A percentile compares a stretch with the other conserved stretches of the same genome.
Conservation (phyloP, 2,113 vertebrate species). For the Tetraodon nigroviridis region DNA sequence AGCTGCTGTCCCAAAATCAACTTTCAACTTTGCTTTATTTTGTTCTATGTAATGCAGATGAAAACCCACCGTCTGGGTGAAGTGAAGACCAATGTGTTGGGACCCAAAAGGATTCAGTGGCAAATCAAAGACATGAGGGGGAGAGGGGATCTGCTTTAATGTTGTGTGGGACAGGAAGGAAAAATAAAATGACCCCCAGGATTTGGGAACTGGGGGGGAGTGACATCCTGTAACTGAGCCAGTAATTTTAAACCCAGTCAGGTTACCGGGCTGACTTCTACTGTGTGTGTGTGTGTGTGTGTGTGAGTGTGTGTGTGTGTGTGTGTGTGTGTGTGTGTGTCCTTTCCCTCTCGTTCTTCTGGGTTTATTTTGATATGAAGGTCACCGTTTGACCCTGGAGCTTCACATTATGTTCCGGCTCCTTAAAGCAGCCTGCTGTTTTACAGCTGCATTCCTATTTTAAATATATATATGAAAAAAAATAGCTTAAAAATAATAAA, state of each 20-base stretch:
- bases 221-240: slow-evolving; percentile 64
- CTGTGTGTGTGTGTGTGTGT: slow-evolving; percentile 20
- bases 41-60: neutral
- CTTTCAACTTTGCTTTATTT: slow-evolving; percentile 6
- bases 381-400: too few species aligned
- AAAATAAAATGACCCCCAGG: slow-evolving; percentile 42
- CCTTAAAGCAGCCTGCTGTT: neutral
- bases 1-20: slow-evolving; percentile 15
- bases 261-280: slow-evolving; percentile 59
- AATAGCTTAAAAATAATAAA: too few species aligned
- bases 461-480: too few species aligned
- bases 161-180: neutral
- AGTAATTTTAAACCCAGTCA: slow-evolving; percentile 55
- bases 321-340: too few species aligned
- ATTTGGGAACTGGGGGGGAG: slow-evolving; percentile 38
- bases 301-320: neutral
- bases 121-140: slow-evolving; percentile 25
- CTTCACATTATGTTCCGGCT: neutral
- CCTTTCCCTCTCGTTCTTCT: too few species aligned
- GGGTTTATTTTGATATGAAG: too few species aligned
- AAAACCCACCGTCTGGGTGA: neutral
- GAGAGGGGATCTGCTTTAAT: neutral
- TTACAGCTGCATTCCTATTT: neutral
- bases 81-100: slow-evolving; percentile 4
- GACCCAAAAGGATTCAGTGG: slow-evolving; percentile 11